These are phyloP conservation scores for Clitarchus hookeri DNA, from an alignment of 2,888 invertebrate genomes.

Conservation along the genomic window DNA sequence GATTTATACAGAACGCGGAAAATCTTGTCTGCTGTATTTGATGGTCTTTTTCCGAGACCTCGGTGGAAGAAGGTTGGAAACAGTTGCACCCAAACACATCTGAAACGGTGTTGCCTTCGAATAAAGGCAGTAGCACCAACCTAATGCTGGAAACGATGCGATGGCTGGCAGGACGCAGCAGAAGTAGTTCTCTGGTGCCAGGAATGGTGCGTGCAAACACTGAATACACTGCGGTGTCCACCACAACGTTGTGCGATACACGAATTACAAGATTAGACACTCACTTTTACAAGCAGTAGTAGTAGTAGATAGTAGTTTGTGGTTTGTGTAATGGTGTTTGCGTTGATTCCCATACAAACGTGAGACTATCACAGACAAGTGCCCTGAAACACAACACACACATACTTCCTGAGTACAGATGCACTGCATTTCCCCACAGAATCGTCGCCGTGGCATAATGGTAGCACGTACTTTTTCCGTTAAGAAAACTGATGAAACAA, in stretches of 20 bases:
- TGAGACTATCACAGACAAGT: constrained; percentile 8
- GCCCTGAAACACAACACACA: neutral
- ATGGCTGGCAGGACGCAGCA: neutral
- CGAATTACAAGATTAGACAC: neutral
- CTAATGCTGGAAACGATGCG: neutral
- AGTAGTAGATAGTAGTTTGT: neutral
- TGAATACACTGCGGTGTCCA: neutral
- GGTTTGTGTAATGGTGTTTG: neutral
- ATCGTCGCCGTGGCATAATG: no score
- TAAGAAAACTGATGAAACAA: no score
- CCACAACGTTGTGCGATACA: neutral
- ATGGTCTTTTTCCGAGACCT: no score
- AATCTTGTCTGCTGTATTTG: no score
- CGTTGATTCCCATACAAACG: neutral
- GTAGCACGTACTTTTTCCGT: no score
- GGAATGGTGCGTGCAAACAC: neutral
- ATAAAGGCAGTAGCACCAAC: no score
- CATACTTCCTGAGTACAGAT: neutral
- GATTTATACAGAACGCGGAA: no score
- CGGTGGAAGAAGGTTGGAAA: no score
- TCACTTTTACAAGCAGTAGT: neutral
- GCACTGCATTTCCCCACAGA: neutral
- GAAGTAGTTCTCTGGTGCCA: neutral
- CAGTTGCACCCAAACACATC: no score
- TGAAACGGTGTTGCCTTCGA: no score